phyloP scores from a whole-genome alignment of 2,888 invertebrate genomes.

The Diadegma fenestrale region DNA sequence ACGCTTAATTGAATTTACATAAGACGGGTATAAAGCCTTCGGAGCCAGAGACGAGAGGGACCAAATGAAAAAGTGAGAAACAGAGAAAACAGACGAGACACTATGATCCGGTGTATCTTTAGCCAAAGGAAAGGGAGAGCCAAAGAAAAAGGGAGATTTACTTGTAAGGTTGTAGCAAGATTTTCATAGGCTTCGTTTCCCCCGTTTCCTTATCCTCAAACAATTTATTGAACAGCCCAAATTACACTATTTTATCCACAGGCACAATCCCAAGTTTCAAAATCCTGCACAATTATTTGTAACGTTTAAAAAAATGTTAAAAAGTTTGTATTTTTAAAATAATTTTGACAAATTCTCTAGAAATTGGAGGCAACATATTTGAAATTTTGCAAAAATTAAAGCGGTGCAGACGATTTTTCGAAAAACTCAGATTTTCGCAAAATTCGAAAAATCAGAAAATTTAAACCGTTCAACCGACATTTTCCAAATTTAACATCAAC shows the following conservation, averaged over 20 bases:
- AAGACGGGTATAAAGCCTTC: constrained; percentile 28
- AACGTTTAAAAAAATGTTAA: too few species aligned
- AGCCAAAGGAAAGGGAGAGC: not conserved
- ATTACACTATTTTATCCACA: not conserved
- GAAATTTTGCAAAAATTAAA: too few species aligned
- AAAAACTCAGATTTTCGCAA: too few species aligned
- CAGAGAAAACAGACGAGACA: constrained; percentile 7
- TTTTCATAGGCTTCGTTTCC: constrained; percentile 16
- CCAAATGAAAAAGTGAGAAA: constrained; percentile 45
- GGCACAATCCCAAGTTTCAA: not conserved
- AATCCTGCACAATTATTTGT: not conserved
- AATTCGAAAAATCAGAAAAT: too few species aligned
- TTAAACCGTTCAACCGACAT: too few species aligned
- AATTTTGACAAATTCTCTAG: too few species aligned
- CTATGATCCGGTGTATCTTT: constrained; percentile 1
- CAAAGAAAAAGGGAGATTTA: constrained; percentile 5
- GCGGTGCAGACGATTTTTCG: too few species aligned
- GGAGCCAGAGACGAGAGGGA: not conserved
- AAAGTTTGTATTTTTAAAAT: too few species aligned
- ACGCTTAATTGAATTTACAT: constrained; percentile 68
- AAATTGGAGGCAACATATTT: too few species aligned
- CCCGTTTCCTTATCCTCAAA: constrained; percentile 3
- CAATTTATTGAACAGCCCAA: not conserved
- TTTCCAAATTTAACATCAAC: too few species aligned
- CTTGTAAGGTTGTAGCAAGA: not conserved